These are phyloP conservation scores for Cladopsammia gracilis DNA, from an alignment of 64 coral and sea anemone species.

Conservation along the genomic window DNA sequence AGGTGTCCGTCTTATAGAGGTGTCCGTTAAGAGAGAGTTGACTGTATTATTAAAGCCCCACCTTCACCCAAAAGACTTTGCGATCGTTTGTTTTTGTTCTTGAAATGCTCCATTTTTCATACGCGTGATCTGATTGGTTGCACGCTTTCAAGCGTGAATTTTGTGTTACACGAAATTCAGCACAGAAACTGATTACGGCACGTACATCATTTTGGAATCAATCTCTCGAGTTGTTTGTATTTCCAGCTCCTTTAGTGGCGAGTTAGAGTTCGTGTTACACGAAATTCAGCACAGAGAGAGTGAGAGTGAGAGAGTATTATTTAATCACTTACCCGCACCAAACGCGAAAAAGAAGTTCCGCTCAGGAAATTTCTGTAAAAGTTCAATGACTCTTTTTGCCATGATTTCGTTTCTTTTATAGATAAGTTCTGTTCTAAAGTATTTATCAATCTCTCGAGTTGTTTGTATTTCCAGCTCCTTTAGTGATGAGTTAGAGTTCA, in stretches of 20 bases:
- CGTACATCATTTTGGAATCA: slow-evolving; percentile 4
- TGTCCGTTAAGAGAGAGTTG: too few species aligned
- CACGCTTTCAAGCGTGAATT: too few species aligned
- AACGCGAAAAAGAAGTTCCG: slow-evolving; percentile 96
- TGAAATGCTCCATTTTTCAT: too few species aligned
- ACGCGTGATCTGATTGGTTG: too few species aligned
- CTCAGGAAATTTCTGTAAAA: slow-evolving; percentile 71
- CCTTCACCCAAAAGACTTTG: too few species aligned
- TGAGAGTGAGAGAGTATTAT: background rate
- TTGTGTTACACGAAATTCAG: too few species aligned
- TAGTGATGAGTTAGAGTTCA: slow-evolving; percentile 65
- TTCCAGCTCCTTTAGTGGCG: slow-evolving; percentile 51
- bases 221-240: slow-evolving; percentile 72
- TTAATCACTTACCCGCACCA: slow-evolving; percentile 86
- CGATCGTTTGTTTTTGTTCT: too few species aligned
- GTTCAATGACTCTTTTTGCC: slow-evolving; percentile 87
- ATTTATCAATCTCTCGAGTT: slow-evolving; percentile 79
- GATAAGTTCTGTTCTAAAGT: slow-evolving; percentile 86
- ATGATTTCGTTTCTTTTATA: slow-evolving; percentile 91
- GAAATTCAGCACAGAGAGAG: background rate
- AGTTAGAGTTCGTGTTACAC: slow-evolving; percentile 56
- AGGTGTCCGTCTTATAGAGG: too few species aligned
- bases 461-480: slow-evolving; percentile 60
- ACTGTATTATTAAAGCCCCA: too few species aligned
- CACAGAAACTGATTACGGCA: too few species aligned